phyloP scores from a whole-genome alignment of 2,797 vertebrate genomes.

The Sebastolobus altivelis region DNA sequence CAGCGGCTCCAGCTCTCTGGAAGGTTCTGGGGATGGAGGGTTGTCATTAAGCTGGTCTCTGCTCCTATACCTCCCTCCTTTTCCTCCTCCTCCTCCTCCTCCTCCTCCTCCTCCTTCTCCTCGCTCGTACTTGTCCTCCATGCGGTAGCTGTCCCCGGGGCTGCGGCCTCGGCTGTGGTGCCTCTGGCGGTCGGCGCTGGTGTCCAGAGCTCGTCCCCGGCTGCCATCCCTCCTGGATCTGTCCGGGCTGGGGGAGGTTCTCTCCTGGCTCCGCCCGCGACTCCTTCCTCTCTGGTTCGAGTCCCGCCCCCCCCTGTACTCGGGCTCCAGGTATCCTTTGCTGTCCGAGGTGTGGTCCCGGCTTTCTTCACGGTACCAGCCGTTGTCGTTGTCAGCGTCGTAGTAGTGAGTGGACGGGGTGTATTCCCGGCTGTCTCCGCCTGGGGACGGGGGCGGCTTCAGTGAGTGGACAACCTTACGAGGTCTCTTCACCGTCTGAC shows the following conservation, averaged over 20 bases:
- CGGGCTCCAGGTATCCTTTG: constrained; percentile 75
- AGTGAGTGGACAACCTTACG: constrained; percentile 84
- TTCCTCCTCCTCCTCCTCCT: constrained; percentile 53
- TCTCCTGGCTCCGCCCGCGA: constrained; percentile 80
- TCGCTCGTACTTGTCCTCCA: constrained; percentile 82
- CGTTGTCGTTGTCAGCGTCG: constrained; percentile 89
- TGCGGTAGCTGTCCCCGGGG: constrained; percentile 67
- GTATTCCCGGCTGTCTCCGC: constrained; percentile 85
- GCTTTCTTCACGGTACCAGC: constrained; percentile 84
- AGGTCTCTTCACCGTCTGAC: constrained; percentile 93
- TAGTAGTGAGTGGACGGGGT: constrained; percentile 87
- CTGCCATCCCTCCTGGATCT: constrained; percentile 49
- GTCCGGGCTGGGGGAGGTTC: constrained; percentile 82
- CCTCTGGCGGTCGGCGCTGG: constrained; percentile 69
- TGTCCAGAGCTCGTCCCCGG: constrained; percentile 45
- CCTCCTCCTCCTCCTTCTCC: constrained; percentile 66
- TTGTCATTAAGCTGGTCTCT: constrained; percentile 84
- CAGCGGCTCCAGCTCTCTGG: constrained; percentile 71
- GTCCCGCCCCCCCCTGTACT: constrained; percentile 81
- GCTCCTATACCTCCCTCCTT: constrained; percentile 81
- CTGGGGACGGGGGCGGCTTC: constrained; percentile 84
- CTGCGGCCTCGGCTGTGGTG: constrained; percentile 85
- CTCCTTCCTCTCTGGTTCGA: constrained; percentile 81
- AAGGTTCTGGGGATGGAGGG: constrained; percentile 84
- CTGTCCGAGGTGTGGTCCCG: constrained; percentile 83